Conservation (phyloP, 1,140 invertebrate species). For the Gerris buenoi region DNA sequence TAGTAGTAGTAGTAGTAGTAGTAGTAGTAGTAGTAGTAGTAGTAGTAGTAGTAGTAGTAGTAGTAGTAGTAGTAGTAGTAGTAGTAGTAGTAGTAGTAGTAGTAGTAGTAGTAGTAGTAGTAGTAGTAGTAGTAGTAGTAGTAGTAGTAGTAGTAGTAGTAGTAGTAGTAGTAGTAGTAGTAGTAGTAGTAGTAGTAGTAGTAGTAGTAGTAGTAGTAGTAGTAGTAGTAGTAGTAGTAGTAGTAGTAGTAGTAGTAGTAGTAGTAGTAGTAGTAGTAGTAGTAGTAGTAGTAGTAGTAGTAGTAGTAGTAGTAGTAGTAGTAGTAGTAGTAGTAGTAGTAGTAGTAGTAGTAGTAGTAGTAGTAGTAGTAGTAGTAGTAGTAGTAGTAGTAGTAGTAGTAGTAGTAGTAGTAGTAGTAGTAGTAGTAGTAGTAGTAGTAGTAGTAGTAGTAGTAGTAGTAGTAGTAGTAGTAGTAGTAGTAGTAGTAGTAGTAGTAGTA, state of each 20-base stretch:
- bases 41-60: slow-evolving; percentile 1
- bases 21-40: slow-evolving; percentile 1
- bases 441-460: slow-evolving; percentile 1
- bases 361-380: slow-evolving; percentile 1
- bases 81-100: slow-evolving; percentile 1
- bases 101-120: slow-evolving; percentile 1
- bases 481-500: slow-evolving; percentile 1
- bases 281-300: slow-evolving; percentile 1
- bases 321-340: slow-evolving; percentile 1
- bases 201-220: slow-evolving; percentile 1
- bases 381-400: slow-evolving; percentile 1
- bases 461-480: slow-evolving; percentile 1
- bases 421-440: slow-evolving; percentile 1
- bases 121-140: slow-evolving; percentile 1
- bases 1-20: slow-evolving; percentile 1
- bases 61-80: slow-evolving; percentile 1
- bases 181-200: slow-evolving; percentile 1
- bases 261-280: slow-evolving; percentile 1
- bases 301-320: slow-evolving; percentile 1
- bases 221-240: slow-evolving; percentile 1
- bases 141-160: slow-evolving; percentile 1
- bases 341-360: slow-evolving; percentile 1
- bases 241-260: slow-evolving; percentile 1
- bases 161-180: slow-evolving; percentile 1
- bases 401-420: slow-evolving; percentile 1